Percentiles rank a stretch among this genome's conserved stretches.
Evolutionary conservation across 2,888 invertebrate genomes (phyloP).

Genomic region (Tachina lurida): DNA sequence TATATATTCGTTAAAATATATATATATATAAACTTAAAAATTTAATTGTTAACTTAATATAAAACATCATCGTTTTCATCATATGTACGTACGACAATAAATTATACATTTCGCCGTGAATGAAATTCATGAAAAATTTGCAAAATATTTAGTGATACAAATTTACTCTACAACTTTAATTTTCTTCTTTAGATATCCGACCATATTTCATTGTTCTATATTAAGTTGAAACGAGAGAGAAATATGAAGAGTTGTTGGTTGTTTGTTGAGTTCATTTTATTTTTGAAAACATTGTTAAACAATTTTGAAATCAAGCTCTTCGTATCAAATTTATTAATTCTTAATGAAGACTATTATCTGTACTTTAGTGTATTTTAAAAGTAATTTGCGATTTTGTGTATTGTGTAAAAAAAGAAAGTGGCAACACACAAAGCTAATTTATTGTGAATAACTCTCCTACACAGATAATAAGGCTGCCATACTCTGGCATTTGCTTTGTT

Average conservation of each 20-base stretch:
- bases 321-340: no score
- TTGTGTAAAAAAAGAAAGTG: no score
- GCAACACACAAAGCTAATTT: no score
- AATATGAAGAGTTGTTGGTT: conserved; percentile 5
- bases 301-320: no score
- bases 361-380: no score
- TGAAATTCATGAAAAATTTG: conserved; percentile 74
- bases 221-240: conserved; percentile 23
- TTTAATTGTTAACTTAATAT: conserved; percentile 15
- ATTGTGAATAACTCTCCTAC: no score
- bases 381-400: no score
- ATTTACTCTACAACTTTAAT: conserved; percentile 12
- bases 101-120: conserved; percentile 41
- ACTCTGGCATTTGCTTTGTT: no score
- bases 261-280: conserved; percentile 1
- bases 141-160: conserved; percentile 62
- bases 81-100: conserved; percentile 14
- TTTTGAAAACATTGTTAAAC: neutral
- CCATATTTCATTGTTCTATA: conserved; percentile 36
- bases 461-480: no score
- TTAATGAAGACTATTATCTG: no score
- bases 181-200: conserved; percentile 28
- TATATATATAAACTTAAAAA: conserved; percentile 31
- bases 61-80: conserved; percentile 44
- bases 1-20: conserved; percentile 50